Percentiles rank a stretch among this genome's conserved stretches.
Evolutionary conservation across 2,113 vertebrate species (phyloP).

Genomic region (Malurus elegans): DNA sequence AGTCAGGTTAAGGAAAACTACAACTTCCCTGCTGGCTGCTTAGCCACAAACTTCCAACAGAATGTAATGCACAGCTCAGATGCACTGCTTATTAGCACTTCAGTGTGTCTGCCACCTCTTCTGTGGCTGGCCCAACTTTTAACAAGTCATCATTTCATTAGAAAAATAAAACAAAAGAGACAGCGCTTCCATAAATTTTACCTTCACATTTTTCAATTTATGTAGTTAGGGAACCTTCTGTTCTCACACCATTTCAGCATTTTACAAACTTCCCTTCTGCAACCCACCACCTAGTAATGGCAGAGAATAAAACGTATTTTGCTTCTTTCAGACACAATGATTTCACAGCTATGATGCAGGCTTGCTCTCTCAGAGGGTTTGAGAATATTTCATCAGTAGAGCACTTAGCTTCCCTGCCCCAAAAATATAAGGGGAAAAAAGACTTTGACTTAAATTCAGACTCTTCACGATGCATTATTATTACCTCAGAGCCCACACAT

Average conservation of each 20-base stretch:
- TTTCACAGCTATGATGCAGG: not conserved
- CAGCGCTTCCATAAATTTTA: not conserved
- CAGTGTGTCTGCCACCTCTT: not conserved
- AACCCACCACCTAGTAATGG: not conserved
- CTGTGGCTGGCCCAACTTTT: not conserved
- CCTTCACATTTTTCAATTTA: not conserved
- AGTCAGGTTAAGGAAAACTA: not conserved
- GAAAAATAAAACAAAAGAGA: not conserved
- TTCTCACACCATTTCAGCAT: not conserved
- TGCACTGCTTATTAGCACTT: not conserved
- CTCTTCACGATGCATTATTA: not conserved
- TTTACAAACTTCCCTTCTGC: not conserved
- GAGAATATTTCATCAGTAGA: constrained; percentile 19
- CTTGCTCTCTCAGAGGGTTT: not conserved
- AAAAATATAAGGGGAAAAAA: not conserved
- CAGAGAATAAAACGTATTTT: not conserved
- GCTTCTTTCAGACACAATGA: not conserved
- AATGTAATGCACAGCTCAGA: not conserved
- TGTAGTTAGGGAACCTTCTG: not conserved
- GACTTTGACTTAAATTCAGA: not conserved
- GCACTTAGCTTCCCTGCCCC: not conserved
- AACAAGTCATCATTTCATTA: not conserved
- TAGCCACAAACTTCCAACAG: not conserved
- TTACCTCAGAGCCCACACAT: not conserved
- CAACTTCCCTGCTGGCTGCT: not conserved